phyloP scores from a whole-genome alignment of 2,888 invertebrate genomes.

The Erebia aethiops region DNA sequence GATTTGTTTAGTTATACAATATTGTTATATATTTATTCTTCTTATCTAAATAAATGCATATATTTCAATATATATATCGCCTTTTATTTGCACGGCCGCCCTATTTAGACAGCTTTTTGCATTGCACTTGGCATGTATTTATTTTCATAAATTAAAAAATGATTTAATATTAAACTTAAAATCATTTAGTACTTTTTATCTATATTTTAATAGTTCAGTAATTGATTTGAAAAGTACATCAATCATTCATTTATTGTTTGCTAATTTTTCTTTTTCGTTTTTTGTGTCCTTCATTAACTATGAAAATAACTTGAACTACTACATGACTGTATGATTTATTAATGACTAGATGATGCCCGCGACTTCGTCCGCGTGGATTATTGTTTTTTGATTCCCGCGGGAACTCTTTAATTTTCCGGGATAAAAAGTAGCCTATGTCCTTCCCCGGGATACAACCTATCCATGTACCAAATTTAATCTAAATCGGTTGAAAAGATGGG shows the following conservation, averaged over 20 bases:
- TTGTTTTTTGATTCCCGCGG: too few species aligned
- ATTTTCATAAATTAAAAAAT: background rate
- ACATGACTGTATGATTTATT: background rate
- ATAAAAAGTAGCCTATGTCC: too few species aligned
- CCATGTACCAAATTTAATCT: too few species aligned
- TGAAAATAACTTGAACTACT: slow-evolving; percentile 12
- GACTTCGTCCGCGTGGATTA: too few species aligned
- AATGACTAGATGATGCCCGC: too few species aligned
- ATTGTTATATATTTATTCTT: slow-evolving; percentile 46
- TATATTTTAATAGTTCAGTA: background rate
- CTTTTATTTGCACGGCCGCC: slow-evolving; percentile 53
- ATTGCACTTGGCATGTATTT: slow-evolving; percentile 30
- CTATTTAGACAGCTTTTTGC: slow-evolving; percentile 28
- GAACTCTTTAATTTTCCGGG: too few species aligned
- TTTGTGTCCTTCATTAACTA: background rate
- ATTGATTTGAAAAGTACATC: background rate
- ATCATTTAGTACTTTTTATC: background rate
- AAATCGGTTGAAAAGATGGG: too few species aligned
- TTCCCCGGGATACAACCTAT: too few species aligned
- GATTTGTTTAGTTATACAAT: slow-evolving; percentile 41
- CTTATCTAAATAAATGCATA: slow-evolving; percentile 54
- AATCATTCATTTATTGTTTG: background rate
- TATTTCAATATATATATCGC: slow-evolving; percentile 49
- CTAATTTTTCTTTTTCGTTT: slow-evolving; percentile 4
- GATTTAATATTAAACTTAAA: background rate